Conservation (phyloP, 1,140 invertebrate species). For the Zaprionus tsacasi region DNA sequence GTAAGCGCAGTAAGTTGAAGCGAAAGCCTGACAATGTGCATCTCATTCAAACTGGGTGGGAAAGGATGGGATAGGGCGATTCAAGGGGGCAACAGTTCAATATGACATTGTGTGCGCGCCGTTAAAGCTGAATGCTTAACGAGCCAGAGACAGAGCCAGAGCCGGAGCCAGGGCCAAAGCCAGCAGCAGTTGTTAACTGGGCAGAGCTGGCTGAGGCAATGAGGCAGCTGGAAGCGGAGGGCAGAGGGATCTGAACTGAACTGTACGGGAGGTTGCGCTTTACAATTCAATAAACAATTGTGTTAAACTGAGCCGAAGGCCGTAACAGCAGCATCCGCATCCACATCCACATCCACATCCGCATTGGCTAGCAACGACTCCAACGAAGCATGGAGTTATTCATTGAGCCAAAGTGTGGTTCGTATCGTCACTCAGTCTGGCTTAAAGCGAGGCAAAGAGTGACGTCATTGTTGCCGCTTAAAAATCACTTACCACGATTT, state of each 20-base stretch:
- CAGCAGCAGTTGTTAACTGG: slow-evolving; percentile 57
- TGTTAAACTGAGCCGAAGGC: slow-evolving; percentile 74
- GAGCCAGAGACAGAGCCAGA: slow-evolving; percentile 48
- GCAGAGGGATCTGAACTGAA: neutral
- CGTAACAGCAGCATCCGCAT: slow-evolving; percentile 47
- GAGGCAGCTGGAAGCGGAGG: slow-evolving; percentile 1
- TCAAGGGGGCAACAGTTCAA: slow-evolving; percentile 29
- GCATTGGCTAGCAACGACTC: neutral
- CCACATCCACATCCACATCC: neutral
- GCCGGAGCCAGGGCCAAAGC: slow-evolving; percentile 24
- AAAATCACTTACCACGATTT: slow-evolving; percentile 82
- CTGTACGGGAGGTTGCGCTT: slow-evolving; percentile 43
- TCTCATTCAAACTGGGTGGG: slow-evolving; percentile 52
- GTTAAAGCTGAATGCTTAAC: slow-evolving; percentile 80
- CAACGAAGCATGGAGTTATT: slow-evolving; percentile 61
- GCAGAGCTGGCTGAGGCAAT: neutral
- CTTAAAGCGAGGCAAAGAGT: slow-evolving; percentile 10
- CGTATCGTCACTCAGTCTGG: neutral
- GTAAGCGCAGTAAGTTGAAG: slow-evolving; percentile 82
- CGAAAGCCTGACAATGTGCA: slow-evolving; percentile 79
- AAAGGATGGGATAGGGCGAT: neutral
- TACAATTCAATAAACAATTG: slow-evolving; percentile 82
- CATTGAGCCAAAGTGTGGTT: slow-evolving; percentile 38
- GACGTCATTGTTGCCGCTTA: slow-evolving; percentile 77
- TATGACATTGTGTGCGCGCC: slow-evolving; percentile 61